phyloP scores from a whole-genome alignment of 37 sponge, comb jelly and placozoan species.

The Halisarca cf. caerulea region DNA sequence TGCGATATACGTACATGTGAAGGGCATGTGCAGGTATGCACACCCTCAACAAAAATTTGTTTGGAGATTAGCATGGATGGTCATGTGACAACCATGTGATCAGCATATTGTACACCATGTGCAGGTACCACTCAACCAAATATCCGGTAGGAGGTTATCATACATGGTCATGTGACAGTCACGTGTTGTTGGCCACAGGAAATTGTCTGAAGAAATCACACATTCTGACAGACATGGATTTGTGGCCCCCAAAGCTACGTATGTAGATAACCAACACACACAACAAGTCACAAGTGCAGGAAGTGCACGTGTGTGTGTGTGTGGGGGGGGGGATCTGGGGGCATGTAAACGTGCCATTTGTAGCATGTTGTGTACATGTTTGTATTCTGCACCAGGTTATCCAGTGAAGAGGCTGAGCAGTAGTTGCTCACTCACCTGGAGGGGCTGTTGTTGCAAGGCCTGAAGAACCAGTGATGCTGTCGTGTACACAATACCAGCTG shows the following conservation, averaged over 20 bases:
- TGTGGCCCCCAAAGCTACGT: constrained; percentile 18
- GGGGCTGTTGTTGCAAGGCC: constrained; percentile 54
- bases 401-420: too few relatives aligned
- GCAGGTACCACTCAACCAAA: too few relatives aligned
- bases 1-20: too few relatives aligned
- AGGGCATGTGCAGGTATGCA: too few relatives aligned
- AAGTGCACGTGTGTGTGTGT: too few relatives aligned
- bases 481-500: constrained; percentile 62
- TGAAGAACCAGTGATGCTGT: constrained; percentile 71
- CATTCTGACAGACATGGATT: constrained; percentile 31
- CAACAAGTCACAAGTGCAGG: constrained; percentile 26
- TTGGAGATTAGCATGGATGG: too few relatives aligned
- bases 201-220: constrained; percentile 26
- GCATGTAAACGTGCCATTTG: too few relatives aligned
- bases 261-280: background rate
- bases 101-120: too few relatives aligned
- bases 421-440: constrained; percentile 63
- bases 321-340: too few relatives aligned
- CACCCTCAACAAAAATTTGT: background rate
- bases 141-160: background rate
- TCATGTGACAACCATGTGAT: too few relatives aligned
- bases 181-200: constrained; percentile 33
- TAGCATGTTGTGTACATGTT: too few relatives aligned
- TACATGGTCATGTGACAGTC: background rate
- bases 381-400: too few relatives aligned